Evolutionary conservation across 2,888 invertebrate genomes (phyloP), one percentile per base, ranked within the genome.

Genomic region (Stratiomys singularior): DNA sequence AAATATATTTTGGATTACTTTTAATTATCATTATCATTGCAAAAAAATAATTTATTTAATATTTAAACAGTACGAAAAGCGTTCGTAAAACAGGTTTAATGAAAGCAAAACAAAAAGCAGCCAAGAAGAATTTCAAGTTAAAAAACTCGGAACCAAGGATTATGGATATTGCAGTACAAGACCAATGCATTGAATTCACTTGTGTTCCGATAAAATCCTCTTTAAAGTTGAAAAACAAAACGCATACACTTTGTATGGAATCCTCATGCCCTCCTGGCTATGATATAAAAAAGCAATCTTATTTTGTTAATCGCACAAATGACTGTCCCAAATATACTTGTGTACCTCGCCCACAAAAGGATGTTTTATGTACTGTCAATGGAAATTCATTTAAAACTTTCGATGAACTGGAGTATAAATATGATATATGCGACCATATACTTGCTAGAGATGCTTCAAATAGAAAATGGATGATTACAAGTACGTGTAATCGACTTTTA

Each of bases 381-480:
- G 94, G 94, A 0, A 90, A 92, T 76, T 92, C 92, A 0, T 92
- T 96, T 84, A 92, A 89, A 81, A 95, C 95, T 0, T 96, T 96
- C 83, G 96, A 96, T 84, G 91, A 92, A 18, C 88, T 91, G 0
- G 92, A 93, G 83, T 95, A 92, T 84, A 93, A 94, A 82, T 94
- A 93, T 82, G 94, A 95, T 81, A 90, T 93, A 18, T 96, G 96
- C 85, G 92, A 93, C 87, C 95, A 96, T 85, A 90, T 94, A 63
- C 86, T 94, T 56, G 93, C 93, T 0, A 88, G 93, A 78, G 94
- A 95, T 85, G 89, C 92, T 81, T 86, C 89, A 11, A 87, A 89
- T 79, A 89, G 91, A 64, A 89, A 91, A 47, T 96, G 95, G 94
- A 90, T 89, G 67, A 89, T 95, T 66, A 89, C 91, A 69, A 86